These are phyloP conservation scores for Camptogramma bilineatum DNA, from an alignment of 2,888 invertebrate genomes.

Conservation along the genomic window DNA sequence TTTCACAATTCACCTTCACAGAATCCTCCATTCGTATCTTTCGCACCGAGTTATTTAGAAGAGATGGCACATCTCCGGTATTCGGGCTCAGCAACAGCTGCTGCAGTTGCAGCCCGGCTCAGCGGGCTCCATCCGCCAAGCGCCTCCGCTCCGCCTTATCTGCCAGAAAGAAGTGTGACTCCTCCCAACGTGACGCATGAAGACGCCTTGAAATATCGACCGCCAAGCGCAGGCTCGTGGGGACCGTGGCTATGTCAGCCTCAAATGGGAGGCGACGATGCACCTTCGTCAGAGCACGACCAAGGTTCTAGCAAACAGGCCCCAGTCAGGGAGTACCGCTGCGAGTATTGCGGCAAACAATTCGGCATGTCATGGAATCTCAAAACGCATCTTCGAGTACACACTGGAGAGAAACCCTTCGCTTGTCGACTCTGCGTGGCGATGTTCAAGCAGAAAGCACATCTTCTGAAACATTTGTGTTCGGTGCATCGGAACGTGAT, in stretches of 20 bases:
- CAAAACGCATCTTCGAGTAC: slow-evolving; percentile 94
- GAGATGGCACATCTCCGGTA: slow-evolving; percentile 88
- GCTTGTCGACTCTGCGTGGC: slow-evolving; percentile 95
- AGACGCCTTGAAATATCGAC: slow-evolving; percentile 86
- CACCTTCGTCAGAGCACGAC: slow-evolving; percentile 79
- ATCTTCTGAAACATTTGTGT: slow-evolving; percentile 94
- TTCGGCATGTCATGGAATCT: slow-evolving; percentile 97
- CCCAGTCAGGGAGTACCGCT: slow-evolving; percentile 93
- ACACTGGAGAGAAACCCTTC: slow-evolving; percentile 95
- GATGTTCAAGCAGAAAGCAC: slow-evolving; percentile 96
- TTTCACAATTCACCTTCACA: slow-evolving; percentile 95
- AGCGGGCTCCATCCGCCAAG: slow-evolving; percentile 87
- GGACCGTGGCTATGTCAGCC: slow-evolving; percentile 89
- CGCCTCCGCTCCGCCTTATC: slow-evolving; percentile 90
- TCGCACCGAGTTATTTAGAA: slow-evolving; percentile 90
- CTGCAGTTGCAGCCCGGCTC: slow-evolving; percentile 82
- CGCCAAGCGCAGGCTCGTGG: slow-evolving; percentile 90
- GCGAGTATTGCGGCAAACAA: slow-evolving; percentile 95
- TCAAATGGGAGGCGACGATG: slow-evolving; percentile 85
- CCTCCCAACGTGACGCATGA: slow-evolving; percentile 86
- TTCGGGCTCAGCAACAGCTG: slow-evolving; percentile 85
- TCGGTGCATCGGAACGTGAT: slow-evolving; percentile 95
- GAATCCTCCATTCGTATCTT: slow-evolving; percentile 94
- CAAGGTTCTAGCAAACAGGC: slow-evolving; percentile 85
- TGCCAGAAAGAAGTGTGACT: slow-evolving; percentile 87